Conservation (phyloP, 2,797 vertebrate genomes). For the Tenualosa ilisha region DNA sequence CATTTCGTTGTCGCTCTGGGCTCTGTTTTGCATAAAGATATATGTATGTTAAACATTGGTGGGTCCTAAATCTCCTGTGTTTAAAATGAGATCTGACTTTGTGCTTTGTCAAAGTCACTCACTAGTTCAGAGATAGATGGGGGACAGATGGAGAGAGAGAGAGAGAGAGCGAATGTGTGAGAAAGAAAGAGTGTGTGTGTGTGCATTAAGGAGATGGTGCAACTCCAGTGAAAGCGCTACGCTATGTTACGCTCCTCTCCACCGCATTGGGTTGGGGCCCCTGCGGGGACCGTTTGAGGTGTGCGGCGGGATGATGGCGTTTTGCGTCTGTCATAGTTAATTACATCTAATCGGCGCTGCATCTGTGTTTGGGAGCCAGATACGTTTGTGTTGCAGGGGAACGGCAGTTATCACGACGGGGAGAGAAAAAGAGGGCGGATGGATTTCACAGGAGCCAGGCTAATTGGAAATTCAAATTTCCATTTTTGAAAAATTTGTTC, state of each 20-base stretch:
- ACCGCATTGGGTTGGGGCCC: neutral
- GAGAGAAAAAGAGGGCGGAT: neutral
- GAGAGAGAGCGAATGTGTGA: neutral
- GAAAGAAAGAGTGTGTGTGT: neutral
- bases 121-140: neutral
- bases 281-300: neutral
- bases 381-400: neutral
- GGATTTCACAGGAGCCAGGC: neutral
- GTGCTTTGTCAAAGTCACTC: slow-evolving; percentile 13
- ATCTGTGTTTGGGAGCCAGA: slow-evolving; percentile 5
- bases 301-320: neutral
- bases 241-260: too few relatives aligned
- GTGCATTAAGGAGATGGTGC: neutral
- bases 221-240: neutral
- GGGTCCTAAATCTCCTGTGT: neutral
- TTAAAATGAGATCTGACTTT: slow-evolving; percentile 10
- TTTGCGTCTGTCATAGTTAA: slow-evolving; percentile 14
- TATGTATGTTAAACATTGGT: slow-evolving; percentile 2
- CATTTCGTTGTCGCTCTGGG: neutral
- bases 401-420: neutral
- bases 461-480: slow-evolving; percentile 19
- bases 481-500: slow-evolving; percentile 13
- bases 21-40: slow-evolving; percentile 5
- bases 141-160: neutral
- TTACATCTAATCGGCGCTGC: neutral